Evolutionary conservation across 35 echinoderm and acorn worm genomes (phyloP).

Genomic region (Acanthaster planci): DNA sequence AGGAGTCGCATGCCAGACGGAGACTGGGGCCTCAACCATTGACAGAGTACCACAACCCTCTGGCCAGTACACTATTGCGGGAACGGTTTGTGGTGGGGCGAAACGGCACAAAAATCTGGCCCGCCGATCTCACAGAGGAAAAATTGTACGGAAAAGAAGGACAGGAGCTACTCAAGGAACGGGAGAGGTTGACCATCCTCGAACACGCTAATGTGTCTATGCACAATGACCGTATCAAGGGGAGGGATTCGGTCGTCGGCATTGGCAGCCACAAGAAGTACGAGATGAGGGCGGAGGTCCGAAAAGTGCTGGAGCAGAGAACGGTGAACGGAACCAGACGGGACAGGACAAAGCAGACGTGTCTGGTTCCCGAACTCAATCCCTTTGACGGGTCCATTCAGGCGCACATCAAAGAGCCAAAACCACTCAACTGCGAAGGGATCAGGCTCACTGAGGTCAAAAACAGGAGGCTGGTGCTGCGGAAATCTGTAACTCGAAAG

Average conservation of each 20-base stretch:
- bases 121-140: too few species aligned
- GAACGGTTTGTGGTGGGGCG: too few species aligned
- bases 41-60: too few species aligned
- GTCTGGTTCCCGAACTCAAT: conserved; percentile 41
- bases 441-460: not conserved
- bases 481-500: not conserved
- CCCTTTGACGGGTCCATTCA: conserved; percentile 39
- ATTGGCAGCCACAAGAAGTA: not conserved
- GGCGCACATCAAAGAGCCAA: conserved; percentile 16
- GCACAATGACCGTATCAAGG: not conserved
- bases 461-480: not conserved
- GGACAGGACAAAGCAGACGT: not conserved
- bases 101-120: too few species aligned
- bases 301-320: not conserved
- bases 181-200: not conserved
- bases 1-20: too few species aligned
- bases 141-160: not conserved
- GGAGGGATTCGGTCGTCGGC: not conserved
- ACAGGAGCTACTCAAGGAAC: not conserved
- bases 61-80: too few species aligned
- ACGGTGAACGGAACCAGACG: not conserved
- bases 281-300: not conserved
- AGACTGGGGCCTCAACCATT: too few species aligned
- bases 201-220: not conserved
- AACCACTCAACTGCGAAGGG: conserved; percentile 40